Base-by-base conservation (phyloP, 2,888 invertebrate genomes). In the Falcaria lacertinaria region DNA sequence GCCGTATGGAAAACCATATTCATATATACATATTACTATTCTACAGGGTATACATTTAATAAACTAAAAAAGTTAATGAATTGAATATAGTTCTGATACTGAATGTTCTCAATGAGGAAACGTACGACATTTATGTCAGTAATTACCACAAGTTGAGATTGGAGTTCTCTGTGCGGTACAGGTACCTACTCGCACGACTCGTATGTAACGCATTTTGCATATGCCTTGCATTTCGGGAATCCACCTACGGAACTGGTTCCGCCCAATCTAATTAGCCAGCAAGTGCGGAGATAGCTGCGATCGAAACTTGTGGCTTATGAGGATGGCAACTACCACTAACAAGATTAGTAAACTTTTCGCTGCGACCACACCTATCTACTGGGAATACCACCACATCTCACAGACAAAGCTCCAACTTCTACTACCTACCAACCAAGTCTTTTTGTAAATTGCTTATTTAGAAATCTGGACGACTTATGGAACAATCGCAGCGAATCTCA, bases 211-310 rank as follows among this genome's bases (percentile, higher is more conserved):
- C 38, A 39, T 39, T 45, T 50, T 50, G 64, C 62, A 70, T 66
- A 65, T 64, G 61, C 62, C 36, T 42, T 44, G 47, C 43, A 35
- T 41, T 50, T 47, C 44, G 39, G 22, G 14, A 47, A 47, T 48
- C 48, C 47, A 48, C 52, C 44, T 43, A 43, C 54, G 56, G 53
- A 69, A 62, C 69, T 66, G 64, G 72, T 69, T 69, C 67, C 50
- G 42, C 55, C 57, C 67, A 73, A 80, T 80, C 73, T 82, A 81
- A 83, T 83, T 80, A 81, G 71, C 61, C 65, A 65, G 62, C 72
- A 66, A 68, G 69, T 69, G 59, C 62, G 60, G 69, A 72, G 68
- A 73, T 71, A 66, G 68, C 67, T 56, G 63, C 68, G 66, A 79
- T 79, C 68, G 73, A 74, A 80, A 77, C 75, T 81, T 77, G 72